These are phyloP conservation scores for Caenorhabditis virilis DNA, from an alignment of 2,888 invertebrate genomes.

Conservation along the genomic window DNA sequence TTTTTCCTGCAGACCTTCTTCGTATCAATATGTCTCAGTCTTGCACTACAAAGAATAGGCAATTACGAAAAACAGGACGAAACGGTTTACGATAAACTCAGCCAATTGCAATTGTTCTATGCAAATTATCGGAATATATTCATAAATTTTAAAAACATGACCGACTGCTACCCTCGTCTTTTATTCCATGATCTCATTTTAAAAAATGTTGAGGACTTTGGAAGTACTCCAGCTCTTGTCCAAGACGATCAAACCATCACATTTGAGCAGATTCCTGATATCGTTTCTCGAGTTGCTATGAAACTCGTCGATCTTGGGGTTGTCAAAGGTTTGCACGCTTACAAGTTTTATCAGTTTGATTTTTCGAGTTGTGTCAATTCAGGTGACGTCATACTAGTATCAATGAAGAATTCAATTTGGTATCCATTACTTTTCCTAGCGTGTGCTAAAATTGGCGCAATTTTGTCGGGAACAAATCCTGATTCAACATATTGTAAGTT, in stretches of 20 bases:
- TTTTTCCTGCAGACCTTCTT: too few species aligned
- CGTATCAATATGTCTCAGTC: too few species aligned
- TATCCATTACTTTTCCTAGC: slow-evolving; percentile 54
- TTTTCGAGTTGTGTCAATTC: background rate
- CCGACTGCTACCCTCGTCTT: slow-evolving; percentile 20
- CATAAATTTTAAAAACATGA: too few species aligned
- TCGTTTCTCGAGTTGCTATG: too few species aligned
- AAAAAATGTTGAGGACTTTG: slow-evolving; percentile 10
- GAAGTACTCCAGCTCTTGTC: slow-evolving; percentile 14
- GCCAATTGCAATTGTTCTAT: too few species aligned
- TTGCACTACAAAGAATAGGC: too few species aligned
- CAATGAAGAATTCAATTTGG: slow-evolving; percentile 51
- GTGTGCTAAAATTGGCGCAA: slow-evolving; percentile 46
- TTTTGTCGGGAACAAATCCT: slow-evolving; percentile 45
- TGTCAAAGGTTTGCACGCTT: background rate
- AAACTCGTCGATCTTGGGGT: slow-evolving; percentile 1
- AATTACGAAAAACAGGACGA: too few species aligned
- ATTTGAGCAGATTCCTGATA: slow-evolving; percentile 12
- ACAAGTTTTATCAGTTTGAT: background rate
- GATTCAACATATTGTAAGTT: slow-evolving; percentile 32
- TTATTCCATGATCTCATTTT: slow-evolving; percentile 23
- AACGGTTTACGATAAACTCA: too few species aligned
- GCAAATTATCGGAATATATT: too few species aligned
- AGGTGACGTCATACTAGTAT: slow-evolving; percentile 50
- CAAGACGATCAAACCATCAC: slow-evolving; percentile 7